Conservation (phyloP, 2,888 invertebrate species). For the Leptogaster cylindrica region DNA sequence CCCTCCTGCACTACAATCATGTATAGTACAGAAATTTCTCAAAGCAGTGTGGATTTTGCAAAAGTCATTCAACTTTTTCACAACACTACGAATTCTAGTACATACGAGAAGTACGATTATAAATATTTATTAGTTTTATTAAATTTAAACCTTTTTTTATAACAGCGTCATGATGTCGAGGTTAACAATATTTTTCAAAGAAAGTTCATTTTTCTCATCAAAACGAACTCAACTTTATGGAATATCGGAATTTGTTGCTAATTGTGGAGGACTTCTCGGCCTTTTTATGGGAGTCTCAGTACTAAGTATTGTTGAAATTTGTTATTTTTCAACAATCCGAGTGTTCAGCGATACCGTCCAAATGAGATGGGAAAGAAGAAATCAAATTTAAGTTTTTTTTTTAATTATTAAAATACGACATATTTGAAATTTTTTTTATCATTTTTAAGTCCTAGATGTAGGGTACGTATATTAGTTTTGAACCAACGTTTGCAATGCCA, state of each 20-base stretch:
- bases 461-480: too few species aligned
- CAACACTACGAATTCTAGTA: background rate
- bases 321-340: conserved; percentile 61
- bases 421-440: too few species aligned
- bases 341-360: conserved; percentile 47
- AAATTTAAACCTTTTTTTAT: too few species aligned
- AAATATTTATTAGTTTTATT: background rate
- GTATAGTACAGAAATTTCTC: conserved; percentile 71
- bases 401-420: too few species aligned
- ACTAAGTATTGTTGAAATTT: conserved; percentile 58
- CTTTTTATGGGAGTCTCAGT: conserved; percentile 50
- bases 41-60: conserved; percentile 58
- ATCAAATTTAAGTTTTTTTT: too few species aligned
- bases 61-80: background rate
- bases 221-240: conserved; percentile 68
- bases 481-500: too few species aligned
- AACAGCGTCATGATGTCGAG: background rate
- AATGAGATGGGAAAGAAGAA: too few species aligned
- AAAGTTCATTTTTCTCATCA: conserved; percentile 67
- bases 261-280: conserved; percentile 68
- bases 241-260: conserved; percentile 68
- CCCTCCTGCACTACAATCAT: conserved; percentile 70
- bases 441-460: too few species aligned
- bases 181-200: conserved; percentile 32
- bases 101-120: background rate